Evolutionary conservation across 2,888 invertebrate species (phyloP), one percentile per base, ranked within the genome.

Genomic region (Baronia brevicornis): DNA sequence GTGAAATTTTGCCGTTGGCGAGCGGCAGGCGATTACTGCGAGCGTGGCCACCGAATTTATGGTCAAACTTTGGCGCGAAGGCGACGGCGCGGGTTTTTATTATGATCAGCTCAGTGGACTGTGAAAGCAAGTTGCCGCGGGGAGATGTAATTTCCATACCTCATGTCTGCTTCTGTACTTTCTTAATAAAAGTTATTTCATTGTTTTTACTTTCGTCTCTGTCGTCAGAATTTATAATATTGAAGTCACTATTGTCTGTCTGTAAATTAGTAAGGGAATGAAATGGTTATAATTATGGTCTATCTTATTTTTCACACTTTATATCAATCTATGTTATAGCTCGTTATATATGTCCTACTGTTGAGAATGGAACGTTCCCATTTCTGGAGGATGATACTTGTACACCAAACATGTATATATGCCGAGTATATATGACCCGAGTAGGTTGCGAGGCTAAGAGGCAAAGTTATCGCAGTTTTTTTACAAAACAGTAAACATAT

Each of bases 81-180:
- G 84, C 82, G 84, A 79, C 80, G 79, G 80, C 73, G 74, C 75
- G 80, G 69, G 77, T 84, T 85, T 85, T 85, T 85, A 85, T 85
- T 84, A 85, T 84, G 84, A 84, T 84, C 84, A 84, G 73, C 61
- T 56, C 85, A 85, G 82, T 85, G 85, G 85, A 80, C 84, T 74
- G 84, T 82, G 84, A 85, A 84, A 84, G 79, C 78, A 80, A 79
- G 78, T 71, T 72, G 78, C 72, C 65, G 67, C 66, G 70, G 79
- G 75, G 75, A 69, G 66, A 65, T 53, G 74, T 73, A 66, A 82
- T 82, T 82, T 79, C 74, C 84, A 82, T 84, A 80, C 77, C 77
- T 80, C 79, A 75, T 78, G 75, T 69, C 75, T 69, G 66, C 54
- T 70, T 78, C 75, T 82, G 80, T 80, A 61, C 67, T 74, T 69